A percentile compares a stretch with the other conserved stretches of the same genome.
These are phyloP conservation scores for Merops nubicus DNA, from an alignment of 2,113 vertebrate genomes.

Conservation along the genomic window DNA sequence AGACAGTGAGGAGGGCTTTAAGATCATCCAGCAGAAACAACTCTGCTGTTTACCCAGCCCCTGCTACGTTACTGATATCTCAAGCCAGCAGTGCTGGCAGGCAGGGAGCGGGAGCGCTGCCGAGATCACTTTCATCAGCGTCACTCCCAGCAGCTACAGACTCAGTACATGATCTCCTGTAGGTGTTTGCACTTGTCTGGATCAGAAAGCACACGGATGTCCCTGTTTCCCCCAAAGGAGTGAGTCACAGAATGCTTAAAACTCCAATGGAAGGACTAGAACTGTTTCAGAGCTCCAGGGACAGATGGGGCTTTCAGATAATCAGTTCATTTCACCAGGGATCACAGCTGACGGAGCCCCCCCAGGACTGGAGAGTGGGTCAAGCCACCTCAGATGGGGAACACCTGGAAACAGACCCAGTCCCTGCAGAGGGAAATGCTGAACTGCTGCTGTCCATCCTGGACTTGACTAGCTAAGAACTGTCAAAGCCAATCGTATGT, in stretches of 20 bases:
- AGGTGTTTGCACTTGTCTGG: not conserved
- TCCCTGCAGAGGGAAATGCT: not conserved
- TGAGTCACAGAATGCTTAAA: not conserved
- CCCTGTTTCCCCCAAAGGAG: not conserved
- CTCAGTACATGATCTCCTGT: not conserved
- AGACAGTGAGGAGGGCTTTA: not conserved
- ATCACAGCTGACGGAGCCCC: accelerated
- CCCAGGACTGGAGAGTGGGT: accelerated
- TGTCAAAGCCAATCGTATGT: not conserved
- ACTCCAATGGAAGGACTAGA: accelerated
- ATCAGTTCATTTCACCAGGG: not conserved
- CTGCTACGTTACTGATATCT: accelerated
- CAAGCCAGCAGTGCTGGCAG: accelerated
- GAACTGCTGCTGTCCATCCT: not conserved
- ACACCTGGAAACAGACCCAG: not conserved
- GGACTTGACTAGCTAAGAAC: not conserved
- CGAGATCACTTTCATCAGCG: accelerated
- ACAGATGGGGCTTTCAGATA: accelerated
- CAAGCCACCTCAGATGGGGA: accelerated
- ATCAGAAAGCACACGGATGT: not conserved
- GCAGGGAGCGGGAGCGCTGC: not conserved
- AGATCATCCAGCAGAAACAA: not conserved
- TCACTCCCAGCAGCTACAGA: accelerated
- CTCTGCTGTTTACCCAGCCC: not conserved
- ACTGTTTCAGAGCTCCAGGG: not conserved